Base-by-base conservation (phyloP, 92 coral and sea anemone species). In the Palythoa caribaeorum region DNA sequence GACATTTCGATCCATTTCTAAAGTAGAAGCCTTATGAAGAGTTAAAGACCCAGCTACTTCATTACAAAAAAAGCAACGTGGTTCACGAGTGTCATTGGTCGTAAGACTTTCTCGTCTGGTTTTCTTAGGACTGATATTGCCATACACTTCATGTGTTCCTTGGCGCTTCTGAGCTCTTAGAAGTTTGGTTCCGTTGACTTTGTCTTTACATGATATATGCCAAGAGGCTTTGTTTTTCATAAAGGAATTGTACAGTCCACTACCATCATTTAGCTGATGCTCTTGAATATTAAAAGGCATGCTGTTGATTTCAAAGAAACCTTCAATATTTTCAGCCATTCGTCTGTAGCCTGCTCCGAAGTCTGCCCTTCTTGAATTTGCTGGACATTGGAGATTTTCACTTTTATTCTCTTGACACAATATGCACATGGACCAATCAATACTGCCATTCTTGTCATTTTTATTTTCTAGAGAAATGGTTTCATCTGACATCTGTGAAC, bases 11-110 rank as follows among this genome's bases (percentile, higher is more conserved):
- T 88, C 92, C 20, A 91, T 12, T 59, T 85, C 92, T 20, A 91
- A 62, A 15, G 90, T 88, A 15, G 92, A 92, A 36, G 92, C 94
- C 72, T 57, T 72, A 54, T 81, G 92, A 60, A 88, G 94, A 50
- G 87, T 83, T 13, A 19, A 17, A 47, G 83, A 13, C 38, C 94
- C 83, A 38, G 84, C 89, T 28, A 72, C 71, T 50, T 84, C 87
- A 71, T 92, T 89, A 75, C 92, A 92, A 69, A 92, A 85, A 70
- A 92, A 77, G 81, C 94, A 88, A 60, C 85, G 73, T 60, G 28
- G 37, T 50, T 84, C 92, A 65, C 73, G 83, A 20, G 7, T 70
- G n/a, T 17, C 60, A 51, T 51, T 38, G 69, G 48, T 71, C 38
- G 74, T 40, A 20, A 36, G 47, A 54, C 87, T 80, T n/a, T 39